These are phyloP conservation scores for Baryphthengus martii DNA, from an alignment of 2,113 vertebrate species.

Conservation along the genomic window DNA sequence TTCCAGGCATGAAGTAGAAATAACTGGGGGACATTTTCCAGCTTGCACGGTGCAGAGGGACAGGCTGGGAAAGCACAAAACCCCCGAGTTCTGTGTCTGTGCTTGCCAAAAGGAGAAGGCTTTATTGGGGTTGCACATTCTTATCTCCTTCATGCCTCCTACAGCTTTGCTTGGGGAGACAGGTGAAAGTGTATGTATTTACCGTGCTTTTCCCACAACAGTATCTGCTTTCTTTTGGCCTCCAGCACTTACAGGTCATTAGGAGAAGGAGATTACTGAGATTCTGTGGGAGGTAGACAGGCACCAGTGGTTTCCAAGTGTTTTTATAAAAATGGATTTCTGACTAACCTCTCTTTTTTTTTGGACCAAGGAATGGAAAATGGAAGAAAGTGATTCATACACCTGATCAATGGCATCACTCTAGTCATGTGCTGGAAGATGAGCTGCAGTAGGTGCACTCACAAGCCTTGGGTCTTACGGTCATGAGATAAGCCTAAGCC, in stretches of 20 bases:
- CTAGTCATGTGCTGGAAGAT: background rate
- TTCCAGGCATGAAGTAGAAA: background rate
- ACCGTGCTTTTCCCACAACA: background rate
- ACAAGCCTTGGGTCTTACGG: background rate
- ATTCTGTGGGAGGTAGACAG: slow-evolving; percentile 1
- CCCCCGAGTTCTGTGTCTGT: background rate
- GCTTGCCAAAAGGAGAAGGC: background rate
- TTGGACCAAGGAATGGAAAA: background rate
- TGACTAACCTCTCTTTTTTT: background rate
- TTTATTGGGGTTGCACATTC: background rate
- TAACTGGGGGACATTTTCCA: background rate
- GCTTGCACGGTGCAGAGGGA: background rate
- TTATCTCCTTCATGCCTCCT: background rate
- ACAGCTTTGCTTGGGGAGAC: background rate
- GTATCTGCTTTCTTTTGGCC: background rate
- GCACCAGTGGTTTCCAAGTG: slow-evolving; percentile 36
- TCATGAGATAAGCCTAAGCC: background rate
- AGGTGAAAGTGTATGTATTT: background rate
- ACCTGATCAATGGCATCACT: background rate
- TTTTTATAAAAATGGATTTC: background rate
- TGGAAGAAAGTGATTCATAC: background rate
- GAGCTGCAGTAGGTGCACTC: background rate
- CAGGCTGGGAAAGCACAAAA: background rate
- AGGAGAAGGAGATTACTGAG: background rate
- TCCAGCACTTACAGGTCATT: background rate